Evolutionary conservation across 2,113 vertebrate species (phyloP).

Genomic region (Ifrita kowaldi): DNA sequence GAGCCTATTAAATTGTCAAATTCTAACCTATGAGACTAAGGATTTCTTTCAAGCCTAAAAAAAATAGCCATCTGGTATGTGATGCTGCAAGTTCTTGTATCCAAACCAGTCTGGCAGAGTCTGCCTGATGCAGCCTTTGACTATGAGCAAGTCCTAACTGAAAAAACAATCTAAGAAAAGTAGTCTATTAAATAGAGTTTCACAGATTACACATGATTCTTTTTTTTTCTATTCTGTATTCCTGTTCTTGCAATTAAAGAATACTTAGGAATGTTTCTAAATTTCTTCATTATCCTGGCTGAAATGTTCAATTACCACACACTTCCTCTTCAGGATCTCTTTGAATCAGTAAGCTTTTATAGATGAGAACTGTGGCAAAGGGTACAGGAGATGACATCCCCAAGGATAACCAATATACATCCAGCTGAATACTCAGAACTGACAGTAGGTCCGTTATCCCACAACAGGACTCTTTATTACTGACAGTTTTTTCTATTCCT

Average conservation of each 20-base stretch:
- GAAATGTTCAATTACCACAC: not conserved
- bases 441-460: not conserved
- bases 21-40: not conserved
- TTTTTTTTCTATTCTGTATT: not conserved
- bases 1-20: not conserved
- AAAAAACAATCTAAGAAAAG: not conserved
- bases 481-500: not conserved
- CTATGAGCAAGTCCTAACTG: not conserved
- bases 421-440: not conserved
- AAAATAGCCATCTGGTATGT: not conserved
- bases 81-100: not conserved
- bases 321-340: not conserved
- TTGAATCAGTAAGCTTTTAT: not conserved
- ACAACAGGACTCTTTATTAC: not conserved
- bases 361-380: not conserved
- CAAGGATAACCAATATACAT: not conserved
- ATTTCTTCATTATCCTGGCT: not conserved
- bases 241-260: not conserved
- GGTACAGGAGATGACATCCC: not conserved
- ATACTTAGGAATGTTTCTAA: not conserved
- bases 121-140: not conserved
- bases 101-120: not conserved
- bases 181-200: not conserved
- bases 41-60: not conserved
- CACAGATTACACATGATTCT: not conserved